Conservation (phyloP, 1,140 invertebrate species). For the Drosophila parabipectinata region DNA sequence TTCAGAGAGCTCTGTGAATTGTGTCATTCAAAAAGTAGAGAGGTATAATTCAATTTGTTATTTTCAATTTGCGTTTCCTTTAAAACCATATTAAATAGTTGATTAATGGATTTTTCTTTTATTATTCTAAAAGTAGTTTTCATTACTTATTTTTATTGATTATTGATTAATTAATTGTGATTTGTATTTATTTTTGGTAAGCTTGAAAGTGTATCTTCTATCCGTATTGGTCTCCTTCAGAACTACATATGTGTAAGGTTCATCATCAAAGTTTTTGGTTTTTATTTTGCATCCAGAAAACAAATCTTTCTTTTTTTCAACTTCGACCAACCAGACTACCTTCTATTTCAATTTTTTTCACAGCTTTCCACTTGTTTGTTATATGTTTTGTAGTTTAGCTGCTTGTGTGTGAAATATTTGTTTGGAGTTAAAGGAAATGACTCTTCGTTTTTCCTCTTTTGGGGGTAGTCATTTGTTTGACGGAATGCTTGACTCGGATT, state of each 20-base stretch:
- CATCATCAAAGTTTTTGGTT: too few species aligned
- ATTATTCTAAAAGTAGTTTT: too few species aligned
- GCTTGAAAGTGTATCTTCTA: too few species aligned
- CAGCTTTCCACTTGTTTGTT: constrained; percentile 28
- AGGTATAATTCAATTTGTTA: neutral
- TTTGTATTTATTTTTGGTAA: too few species aligned
- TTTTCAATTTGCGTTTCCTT: neutral
- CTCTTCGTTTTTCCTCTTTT: constrained; percentile 36
- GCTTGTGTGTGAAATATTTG: constrained; percentile 66
- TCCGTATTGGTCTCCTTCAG: too few species aligned
- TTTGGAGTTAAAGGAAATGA: constrained; percentile 29
- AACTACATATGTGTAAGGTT: too few species aligned
- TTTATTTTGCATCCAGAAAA: too few species aligned
- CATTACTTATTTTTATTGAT: too few species aligned
- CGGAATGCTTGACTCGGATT: constrained; percentile 47
- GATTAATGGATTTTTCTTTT: too few species aligned
- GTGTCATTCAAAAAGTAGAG: constrained; percentile 16
- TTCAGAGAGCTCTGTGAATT: constrained; percentile 39
- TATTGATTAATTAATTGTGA: too few species aligned
- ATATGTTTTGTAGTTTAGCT: constrained; percentile 3
- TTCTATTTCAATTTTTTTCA: constrained; percentile 14
- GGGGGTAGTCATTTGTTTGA: constrained; percentile 31
- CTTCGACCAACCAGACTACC: constrained; percentile 31
- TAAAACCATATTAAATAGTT: neutral
- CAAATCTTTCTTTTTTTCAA: too few species aligned